A percentile compares a stretch with the other conserved stretches of the same genome.
These are phyloP conservation scores for Monopis laevigella DNA, from an alignment of 2,888 invertebrate species.

Conservation along the genomic window DNA sequence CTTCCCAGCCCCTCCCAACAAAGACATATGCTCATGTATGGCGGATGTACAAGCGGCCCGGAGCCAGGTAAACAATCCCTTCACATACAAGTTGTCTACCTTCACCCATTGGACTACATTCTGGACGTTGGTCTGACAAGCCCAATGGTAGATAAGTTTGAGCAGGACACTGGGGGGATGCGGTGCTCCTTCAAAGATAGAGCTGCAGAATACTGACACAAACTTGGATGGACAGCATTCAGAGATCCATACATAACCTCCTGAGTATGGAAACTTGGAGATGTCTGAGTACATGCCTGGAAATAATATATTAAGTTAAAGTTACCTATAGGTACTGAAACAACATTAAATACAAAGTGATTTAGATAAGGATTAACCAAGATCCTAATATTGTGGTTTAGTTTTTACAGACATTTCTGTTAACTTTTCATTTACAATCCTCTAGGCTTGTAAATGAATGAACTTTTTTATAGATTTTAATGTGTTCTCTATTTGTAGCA, in stretches of 20 bases:
- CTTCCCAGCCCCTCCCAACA: conserved; percentile 77
- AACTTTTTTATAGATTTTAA: too few species aligned
- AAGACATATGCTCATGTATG: conserved; percentile 77
- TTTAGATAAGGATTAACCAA: too few species aligned
- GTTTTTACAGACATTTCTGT: too few species aligned
- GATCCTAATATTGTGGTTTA: too few species aligned
- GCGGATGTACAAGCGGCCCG: conserved; percentile 83
- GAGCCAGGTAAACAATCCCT: conserved; percentile 71
- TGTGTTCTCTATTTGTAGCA: too few species aligned
- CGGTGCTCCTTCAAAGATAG: conserved; percentile 86
- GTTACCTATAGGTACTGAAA: too few species aligned
- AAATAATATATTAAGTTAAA: too few species aligned
- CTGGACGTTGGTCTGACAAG: conserved; percentile 88
- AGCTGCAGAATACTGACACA: conserved; percentile 87
- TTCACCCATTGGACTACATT: conserved; percentile 91
- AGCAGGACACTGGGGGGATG: conserved; percentile 85
- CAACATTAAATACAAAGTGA: too few species aligned
- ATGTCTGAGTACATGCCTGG: conserved; percentile 86
- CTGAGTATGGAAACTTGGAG: conserved; percentile 85
- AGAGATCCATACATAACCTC: conserved; percentile 92
- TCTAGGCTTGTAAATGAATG: too few species aligned
- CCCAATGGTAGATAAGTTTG: conserved; percentile 90
- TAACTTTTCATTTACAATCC: too few species aligned
- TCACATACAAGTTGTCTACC: conserved; percentile 66
- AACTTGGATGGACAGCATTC: conserved; percentile 87